phyloP scores from a whole-genome alignment of 2,797 vertebrate species.

The Ctenopoma multispine region DNA sequence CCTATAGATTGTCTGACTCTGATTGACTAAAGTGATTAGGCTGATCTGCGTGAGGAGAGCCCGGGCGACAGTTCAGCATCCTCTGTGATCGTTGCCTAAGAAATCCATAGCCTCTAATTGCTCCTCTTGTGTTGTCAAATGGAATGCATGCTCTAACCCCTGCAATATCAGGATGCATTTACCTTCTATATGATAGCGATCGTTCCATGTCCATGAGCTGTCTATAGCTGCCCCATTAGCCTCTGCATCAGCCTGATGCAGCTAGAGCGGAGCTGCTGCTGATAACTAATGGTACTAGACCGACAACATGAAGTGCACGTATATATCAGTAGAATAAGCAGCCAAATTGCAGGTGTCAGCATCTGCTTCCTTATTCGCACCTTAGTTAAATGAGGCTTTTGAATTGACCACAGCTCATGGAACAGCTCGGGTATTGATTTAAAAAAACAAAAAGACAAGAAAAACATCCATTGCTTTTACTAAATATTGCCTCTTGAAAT shows the following conservation, averaged over 20 bases:
- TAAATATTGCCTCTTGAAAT: constrained; percentile 16
- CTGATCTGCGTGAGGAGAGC: constrained; percentile 25
- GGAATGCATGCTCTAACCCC: background rate
- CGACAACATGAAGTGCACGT: background rate
- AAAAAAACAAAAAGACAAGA: background rate
- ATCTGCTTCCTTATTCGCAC: constrained; percentile 16
- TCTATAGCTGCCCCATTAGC: constrained; percentile 38
- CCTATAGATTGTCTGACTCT: constrained; percentile 39
- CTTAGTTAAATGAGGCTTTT: constrained; percentile 26
- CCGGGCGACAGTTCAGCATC: constrained; percentile 2
- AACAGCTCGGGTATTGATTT: constrained; percentile 11
- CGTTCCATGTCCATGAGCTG: constrained; percentile 22
- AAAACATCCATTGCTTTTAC: constrained; percentile 1
- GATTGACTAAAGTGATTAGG: constrained; percentile 43
- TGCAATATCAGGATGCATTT: background rate
- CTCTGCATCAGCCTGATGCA: background rate
- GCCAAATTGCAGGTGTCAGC: background rate
- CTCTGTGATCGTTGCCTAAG: constrained; percentile 22
- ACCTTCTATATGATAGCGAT: constrained; percentile 3
- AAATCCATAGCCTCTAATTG: constrained; percentile 69
- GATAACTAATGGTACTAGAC: background rate
- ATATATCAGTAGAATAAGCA: background rate
- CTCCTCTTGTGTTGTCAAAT: constrained; percentile 19
- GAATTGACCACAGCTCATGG: background rate
- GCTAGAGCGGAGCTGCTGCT: constrained; percentile 6